Conservation (phyloP, 2,888 invertebrate species). For the Eupithecia inturbata region DNA sequence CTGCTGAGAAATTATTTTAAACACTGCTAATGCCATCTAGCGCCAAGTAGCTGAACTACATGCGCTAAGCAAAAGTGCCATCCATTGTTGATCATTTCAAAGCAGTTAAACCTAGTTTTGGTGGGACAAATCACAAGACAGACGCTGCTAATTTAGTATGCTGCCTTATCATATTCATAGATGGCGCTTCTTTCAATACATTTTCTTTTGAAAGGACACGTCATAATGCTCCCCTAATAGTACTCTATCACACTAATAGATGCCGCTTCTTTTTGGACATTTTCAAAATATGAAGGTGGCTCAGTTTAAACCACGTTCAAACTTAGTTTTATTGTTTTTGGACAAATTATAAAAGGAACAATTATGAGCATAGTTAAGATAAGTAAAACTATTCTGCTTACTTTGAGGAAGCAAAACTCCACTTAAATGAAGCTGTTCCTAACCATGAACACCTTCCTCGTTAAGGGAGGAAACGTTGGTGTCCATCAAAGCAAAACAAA, state of each 20-base stretch:
- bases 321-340: too few relatives aligned
- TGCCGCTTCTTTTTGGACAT: background rate
- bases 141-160: background rate
- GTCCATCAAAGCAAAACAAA: too few relatives aligned
- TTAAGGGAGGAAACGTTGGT: too few relatives aligned
- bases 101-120: too few relatives aligned
- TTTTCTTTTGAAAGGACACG: background rate
- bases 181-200: background rate
- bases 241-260: conserved; percentile 22
- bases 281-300: background rate
- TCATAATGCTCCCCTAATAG: background rate
- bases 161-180: background rate
- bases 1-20: background rate
- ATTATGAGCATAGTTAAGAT: too few relatives aligned
- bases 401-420: too few relatives aligned
- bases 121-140: background rate
- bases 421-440: too few relatives aligned
- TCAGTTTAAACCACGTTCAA: too few relatives aligned
- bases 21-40: conserved; percentile 45
- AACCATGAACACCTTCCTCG: too few relatives aligned
- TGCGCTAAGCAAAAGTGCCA: background rate
- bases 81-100: background rate
- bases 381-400: too few relatives aligned
- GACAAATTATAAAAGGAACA: too few relatives aligned
- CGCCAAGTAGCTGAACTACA: conserved; percentile 13